Conservation (phyloP, 35 echinoderm and acorn worm genomes). For the Hemicentrotus pulcherrimus region DNA sequence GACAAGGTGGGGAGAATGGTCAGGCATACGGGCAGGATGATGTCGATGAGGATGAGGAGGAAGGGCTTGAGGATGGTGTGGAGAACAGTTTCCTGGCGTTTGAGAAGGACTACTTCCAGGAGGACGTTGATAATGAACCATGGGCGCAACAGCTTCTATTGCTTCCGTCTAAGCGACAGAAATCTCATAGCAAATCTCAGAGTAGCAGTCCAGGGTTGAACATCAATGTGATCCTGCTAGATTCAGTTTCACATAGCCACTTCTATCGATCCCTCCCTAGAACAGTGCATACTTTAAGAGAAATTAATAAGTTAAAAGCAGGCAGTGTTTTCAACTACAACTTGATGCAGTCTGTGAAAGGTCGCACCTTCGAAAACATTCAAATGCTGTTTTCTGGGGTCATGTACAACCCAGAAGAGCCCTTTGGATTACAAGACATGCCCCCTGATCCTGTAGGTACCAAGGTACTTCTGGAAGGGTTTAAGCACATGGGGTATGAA, state of each 20-base stretch:
- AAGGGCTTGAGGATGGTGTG: conserved; percentile 35
- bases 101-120: conserved; percentile 5
- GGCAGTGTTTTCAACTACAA: conserved; percentile 78
- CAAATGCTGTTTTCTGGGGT: conserved; percentile 75
- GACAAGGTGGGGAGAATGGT: conserved; percentile 31
- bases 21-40: conserved; percentile 42
- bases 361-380: conserved; percentile 81
- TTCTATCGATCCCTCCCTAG: conserved; percentile 77
- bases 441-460: conserved; percentile 57
- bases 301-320: conserved; percentile 48
- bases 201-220: conserved; percentile 53
- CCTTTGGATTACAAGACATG: conserved; percentile 68
- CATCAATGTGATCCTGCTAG: conserved; percentile 79
- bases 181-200: neutral
- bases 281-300: conserved; percentile 58
- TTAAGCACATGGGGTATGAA: conserved; percentile 75
- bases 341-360: conserved; percentile 85
- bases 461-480: conserved; percentile 46
- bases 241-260: conserved; percentile 93
- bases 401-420: conserved; percentile 59
- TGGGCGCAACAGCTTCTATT: conserved; percentile 69
- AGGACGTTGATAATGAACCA: conserved; percentile 31
- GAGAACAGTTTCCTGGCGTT: neutral
- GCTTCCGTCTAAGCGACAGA: conserved; percentile 57
- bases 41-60: conserved; percentile 44